Evolutionary conservation across 1,140 invertebrate genomes (phyloP), one percentile per base, ranked within the genome.

Genomic region (Ectropis grisescens): DNA sequence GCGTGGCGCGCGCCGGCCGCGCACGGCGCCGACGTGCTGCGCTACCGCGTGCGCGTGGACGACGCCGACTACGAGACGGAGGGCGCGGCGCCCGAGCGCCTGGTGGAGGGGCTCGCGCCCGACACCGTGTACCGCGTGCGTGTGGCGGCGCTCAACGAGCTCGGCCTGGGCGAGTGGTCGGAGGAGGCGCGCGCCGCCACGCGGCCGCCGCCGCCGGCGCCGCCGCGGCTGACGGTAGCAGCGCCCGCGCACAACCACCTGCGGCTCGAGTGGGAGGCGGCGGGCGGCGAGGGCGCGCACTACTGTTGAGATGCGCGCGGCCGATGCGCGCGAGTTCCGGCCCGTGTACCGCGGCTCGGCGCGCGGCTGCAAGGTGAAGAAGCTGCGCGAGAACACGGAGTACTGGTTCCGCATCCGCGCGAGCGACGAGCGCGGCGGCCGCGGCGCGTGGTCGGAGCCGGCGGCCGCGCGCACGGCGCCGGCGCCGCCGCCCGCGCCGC

Each of bases 361-460:
- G 37, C 86, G 89, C 38, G 88, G 86, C 36, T 92, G 88, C 72
- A 94, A 93, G 78, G 89, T 95, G 24, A 90, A 89, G 55, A 91
- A 92, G 67, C 74, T 96, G 39, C 86, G 89, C 42, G 93, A 96
- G 72, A 84, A 88, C 38, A 93, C 87, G 1, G 76, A 80, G 11
- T 96, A 96, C 69, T 86, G 85, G 54, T 95, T 96, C 79, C 85
- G 92, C 34, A 93, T 96, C 53, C 90, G 87, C 51, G 93, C 93
- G 25, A 86, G 88, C 33, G 95, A 93, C 72, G 90, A 92, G 62
- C 71, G 83, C 13, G 92, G 92, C 23, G 93, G 94, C 1, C 85
- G 90, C 49, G 93, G 94, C 11, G 87, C 89, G 9, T 93, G 87
- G 78, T 93, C 92, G 1, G 84, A 86, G 33, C 83, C 88, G 11